Conservation (phyloP, 1,140 invertebrate genomes). For the Lepidostoma basale region DNA sequence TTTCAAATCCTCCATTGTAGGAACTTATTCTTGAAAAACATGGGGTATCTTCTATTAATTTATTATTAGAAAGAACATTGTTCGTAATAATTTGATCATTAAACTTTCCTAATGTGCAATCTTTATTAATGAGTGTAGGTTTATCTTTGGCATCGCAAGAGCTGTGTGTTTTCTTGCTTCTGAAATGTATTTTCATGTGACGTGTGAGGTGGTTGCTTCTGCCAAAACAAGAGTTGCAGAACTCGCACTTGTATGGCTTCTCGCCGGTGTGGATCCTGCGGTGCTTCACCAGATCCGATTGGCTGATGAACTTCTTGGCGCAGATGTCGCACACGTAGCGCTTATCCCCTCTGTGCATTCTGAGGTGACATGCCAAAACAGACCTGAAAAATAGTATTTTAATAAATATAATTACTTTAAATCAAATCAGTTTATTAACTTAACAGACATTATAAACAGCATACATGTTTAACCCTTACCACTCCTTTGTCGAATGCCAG, state of each 20-base stretch:
- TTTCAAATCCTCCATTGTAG: slow-evolving; percentile 1
- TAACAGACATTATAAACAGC: too few relatives aligned
- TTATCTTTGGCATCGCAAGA: neutral
- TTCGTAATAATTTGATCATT: neutral
- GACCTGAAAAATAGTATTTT: slow-evolving; percentile 33
- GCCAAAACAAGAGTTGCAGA: slow-evolving; percentile 44
- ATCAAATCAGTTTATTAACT: too few relatives aligned
- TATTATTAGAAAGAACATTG: neutral
- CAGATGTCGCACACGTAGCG: slow-evolving; percentile 59
- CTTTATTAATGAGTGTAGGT: neutral
- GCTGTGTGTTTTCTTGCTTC: slow-evolving; percentile 27
- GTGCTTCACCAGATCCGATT: slow-evolving; percentile 60
- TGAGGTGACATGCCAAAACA: slow-evolving; percentile 37
- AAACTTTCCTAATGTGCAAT: too few relatives aligned
- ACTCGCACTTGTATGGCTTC: slow-evolving; percentile 65
- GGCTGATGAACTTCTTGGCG: slow-evolving; percentile 64
- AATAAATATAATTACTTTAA: neutral
- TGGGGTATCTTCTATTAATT: neutral
- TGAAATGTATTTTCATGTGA: slow-evolving; percentile 44
- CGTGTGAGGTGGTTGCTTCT: slow-evolving; percentile 40
- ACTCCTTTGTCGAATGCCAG: too few relatives aligned
- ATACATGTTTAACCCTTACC: too few relatives aligned
- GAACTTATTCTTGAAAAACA: neutral
- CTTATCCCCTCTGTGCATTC: slow-evolving; percentile 50
- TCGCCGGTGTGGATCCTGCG: slow-evolving; percentile 61